phyloP scores from a whole-genome alignment of 2,888 invertebrate species.

The Amorpha juglandis region DNA sequence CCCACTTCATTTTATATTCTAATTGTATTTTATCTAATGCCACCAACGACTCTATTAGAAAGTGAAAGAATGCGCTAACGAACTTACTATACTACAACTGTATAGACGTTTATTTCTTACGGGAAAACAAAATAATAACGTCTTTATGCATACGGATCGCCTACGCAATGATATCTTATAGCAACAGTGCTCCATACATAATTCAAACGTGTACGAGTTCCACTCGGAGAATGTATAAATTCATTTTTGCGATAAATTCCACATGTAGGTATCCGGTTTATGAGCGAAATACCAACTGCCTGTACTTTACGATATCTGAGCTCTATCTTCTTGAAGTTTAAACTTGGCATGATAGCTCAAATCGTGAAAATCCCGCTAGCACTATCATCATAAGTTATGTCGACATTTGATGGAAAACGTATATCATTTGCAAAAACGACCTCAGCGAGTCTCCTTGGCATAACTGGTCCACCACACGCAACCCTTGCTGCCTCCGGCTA shows the following conservation, averaged over 20 bases:
- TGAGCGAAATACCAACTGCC: conserved; percentile 44
- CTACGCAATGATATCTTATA: conserved; percentile 63
- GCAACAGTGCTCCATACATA: conserved; percentile 57
- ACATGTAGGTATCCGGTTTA: conserved; percentile 48
- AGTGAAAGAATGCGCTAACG: conserved; percentile 68
- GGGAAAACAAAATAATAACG: conserved; percentile 62
- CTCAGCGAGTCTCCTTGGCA: conserved; percentile 68
- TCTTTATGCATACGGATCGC: conserved; percentile 64
- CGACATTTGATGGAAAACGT: conserved; percentile 71
- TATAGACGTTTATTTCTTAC: conserved; percentile 50
- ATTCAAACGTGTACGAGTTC: conserved; percentile 63
- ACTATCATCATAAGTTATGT: conserved; percentile 44
- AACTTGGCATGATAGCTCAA: conserved; percentile 20
- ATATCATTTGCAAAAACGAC: conserved; percentile 75
- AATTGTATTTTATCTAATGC: conserved; percentile 55
- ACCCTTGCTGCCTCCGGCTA: conserved; percentile 68
- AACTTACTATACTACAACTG: conserved; percentile 52
- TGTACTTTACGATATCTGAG: conserved; percentile 38
- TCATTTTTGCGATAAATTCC: conserved; percentile 66
- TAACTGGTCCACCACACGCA: conserved; percentile 78
- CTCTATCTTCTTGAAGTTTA: conserved; percentile 15
- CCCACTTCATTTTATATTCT: conserved; percentile 50
- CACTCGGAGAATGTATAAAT: conserved; percentile 56
- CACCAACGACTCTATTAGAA: conserved; percentile 59
- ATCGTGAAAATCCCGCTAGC: conserved; percentile 35